A percentile compares a stretch with the other conserved stretches of the same genome.
Evolutionary conservation across 1,140 invertebrate species (phyloP).

Genomic region (Paraescarpia echinospica): DNA sequence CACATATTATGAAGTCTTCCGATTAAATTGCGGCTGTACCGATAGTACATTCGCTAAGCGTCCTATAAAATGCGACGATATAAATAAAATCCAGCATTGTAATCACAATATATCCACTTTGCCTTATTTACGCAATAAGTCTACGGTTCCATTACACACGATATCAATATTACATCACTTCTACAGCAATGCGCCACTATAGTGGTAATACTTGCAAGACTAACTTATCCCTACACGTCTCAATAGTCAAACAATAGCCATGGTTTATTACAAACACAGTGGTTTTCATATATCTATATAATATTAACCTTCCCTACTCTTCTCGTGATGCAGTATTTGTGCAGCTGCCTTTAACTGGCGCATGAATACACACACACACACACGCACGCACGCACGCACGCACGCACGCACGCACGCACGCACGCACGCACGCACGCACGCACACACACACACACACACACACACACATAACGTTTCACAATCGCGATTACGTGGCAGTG

Average conservation of each 20-base stretch:
- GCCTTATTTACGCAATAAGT: neutral
- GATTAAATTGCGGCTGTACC: neutral
- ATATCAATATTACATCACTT: neutral
- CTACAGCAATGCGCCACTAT: neutral
- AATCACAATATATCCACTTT: neutral
- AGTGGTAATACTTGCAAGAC: neutral
- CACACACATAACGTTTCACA: neutral
- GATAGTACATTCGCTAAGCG: neutral
- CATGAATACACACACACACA: neutral
- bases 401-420: no score
- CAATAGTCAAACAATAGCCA: neutral
- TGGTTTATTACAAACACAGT: neutral
- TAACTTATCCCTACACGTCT: neutral
- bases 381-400: no score
- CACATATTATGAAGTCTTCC: neutral
- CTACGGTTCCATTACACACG: neutral
- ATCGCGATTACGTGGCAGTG: neutral
- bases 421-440: no score
- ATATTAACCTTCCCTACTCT: neutral
- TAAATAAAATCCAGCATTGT: neutral
- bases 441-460: no score
- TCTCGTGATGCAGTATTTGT: neutral
- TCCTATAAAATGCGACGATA: neutral
- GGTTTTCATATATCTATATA: neutral
- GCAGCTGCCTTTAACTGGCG: neutral